Evolutionary conservation across 1,140 invertebrate genomes (phyloP), one percentile per base, ranked within the genome.

Genomic region (Danaus plexippus): DNA sequence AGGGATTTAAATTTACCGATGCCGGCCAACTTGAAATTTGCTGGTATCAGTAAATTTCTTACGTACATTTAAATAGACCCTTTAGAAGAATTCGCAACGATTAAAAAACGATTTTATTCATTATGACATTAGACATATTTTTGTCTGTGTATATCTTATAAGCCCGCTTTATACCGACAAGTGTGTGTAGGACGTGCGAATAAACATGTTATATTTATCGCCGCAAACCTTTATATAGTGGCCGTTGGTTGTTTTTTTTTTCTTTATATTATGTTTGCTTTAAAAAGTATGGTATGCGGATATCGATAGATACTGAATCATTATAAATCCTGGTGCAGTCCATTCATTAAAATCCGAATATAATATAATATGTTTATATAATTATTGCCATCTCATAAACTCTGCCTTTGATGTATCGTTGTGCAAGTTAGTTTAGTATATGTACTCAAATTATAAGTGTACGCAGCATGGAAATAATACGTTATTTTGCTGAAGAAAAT

Each of bases 191-290:
- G 84, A 87, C 81, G 81, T 84, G 84, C 76, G 83, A 85, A 87
- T 87, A 87, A 87, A 87, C 81, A 85, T 78, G 70, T 79, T 87
- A 87, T 87, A 85, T 87, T 87, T 87, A 87, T 85, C 75, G 75
- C 68, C 69, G 63, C 81, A 84, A 85, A 87, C 84, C 84, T 87
- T 85, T 85, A 87, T 87, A 84, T 85, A 85, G 81, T 82, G 80
- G 80, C 73, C 79, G 80, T 82, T 79, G 81, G 85, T 87, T 82
- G 22, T 0, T 87, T 76, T 77, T 75, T 77, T 15, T 15, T 15
- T 84, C 76, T 84, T 85, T 87, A 87, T 84, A 80, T 83, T 67
- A 73, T 82, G 77, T 82, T 78, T 85, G 80, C 74, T 87, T 87
- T 87, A 81, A 81, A 82, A 82, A 71, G 66, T 67, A 69, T 81